A percentile compares a stretch with the other conserved stretches of the same genome.
Evolutionary conservation across 2,797 vertebrate genomes (phyloP).

Genomic region (Sebastes ruberrimus): DNA sequence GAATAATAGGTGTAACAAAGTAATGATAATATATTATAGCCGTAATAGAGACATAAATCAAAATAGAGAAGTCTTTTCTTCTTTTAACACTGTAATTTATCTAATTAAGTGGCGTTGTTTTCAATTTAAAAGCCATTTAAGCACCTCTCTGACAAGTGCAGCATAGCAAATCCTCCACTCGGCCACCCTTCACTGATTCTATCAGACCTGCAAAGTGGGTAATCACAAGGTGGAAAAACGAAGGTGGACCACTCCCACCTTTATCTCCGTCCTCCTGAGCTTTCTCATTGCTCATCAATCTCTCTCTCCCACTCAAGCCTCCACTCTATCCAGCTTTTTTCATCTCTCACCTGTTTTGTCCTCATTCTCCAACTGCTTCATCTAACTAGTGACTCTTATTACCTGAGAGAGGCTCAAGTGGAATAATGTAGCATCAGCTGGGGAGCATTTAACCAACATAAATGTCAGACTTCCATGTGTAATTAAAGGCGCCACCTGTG

Average conservation of each 20-base stretch:
- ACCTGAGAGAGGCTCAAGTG: neutral
- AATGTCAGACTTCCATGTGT: conserved; percentile 6
- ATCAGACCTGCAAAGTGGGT: conserved; percentile 4
- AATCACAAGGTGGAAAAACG: conserved; percentile 8
- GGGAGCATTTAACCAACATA: conserved; percentile 1
- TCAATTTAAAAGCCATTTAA: neutral
- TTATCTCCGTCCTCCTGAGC: conserved; percentile 1
- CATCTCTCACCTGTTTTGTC: neutral
- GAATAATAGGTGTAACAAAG: neutral
- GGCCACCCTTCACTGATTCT: conserved; percentile 1
- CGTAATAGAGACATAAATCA: neutral
- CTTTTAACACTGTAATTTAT: neutral
- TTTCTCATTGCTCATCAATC: neutral
- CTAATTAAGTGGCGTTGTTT: neutral
- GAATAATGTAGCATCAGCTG: neutral
- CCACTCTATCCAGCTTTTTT: neutral
- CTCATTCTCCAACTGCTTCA: neutral
- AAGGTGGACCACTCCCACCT: neutral
- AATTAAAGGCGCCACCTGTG: conserved; percentile 6
- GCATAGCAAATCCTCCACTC: neutral
- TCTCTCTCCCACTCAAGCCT: neutral
- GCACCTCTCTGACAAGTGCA: neutral
- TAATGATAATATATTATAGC: neutral
- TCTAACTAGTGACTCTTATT: neutral
- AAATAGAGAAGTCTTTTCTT: neutral